Percentiles rank a stretch among this genome's conserved stretches.
phyloP scores from a whole-genome alignment of 2,113 vertebrate genomes.

The Rhinolophus sinicus region DNA sequence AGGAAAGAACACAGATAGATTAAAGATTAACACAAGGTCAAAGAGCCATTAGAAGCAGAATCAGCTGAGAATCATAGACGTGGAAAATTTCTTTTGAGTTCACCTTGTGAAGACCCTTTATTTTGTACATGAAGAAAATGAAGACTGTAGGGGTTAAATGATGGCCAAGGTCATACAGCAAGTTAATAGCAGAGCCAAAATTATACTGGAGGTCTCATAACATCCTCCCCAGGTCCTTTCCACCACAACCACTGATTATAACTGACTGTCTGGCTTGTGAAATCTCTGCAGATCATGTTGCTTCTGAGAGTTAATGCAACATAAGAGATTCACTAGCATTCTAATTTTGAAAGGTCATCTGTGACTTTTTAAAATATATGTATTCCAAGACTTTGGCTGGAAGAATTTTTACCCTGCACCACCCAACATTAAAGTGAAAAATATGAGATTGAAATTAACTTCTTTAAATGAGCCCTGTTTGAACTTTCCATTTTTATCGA shows the following conservation, averaged over 20 bases:
- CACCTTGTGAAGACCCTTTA: neutral
- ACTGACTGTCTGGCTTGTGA: slow-evolving; percentile 20
- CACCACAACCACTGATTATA: slow-evolving; percentile 31
- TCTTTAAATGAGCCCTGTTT: slow-evolving; percentile 26
- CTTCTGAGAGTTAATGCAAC: slow-evolving; percentile 39
- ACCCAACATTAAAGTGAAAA: slow-evolving; percentile 24
- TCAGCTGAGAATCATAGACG: neutral
- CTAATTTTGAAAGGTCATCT: slow-evolving; percentile 33
- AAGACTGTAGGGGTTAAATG: slow-evolving; percentile 36
- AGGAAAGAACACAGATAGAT: slow-evolving; percentile 10
- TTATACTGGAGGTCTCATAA: slow-evolving; percentile 49
- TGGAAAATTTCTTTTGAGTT: slow-evolving; percentile 34
- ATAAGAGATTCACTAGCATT: neutral
- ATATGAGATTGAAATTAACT: neutral
- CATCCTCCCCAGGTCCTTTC: neutral
- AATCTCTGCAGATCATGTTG: neutral
- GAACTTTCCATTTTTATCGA: slow-evolving; percentile 6
- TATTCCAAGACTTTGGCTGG: neutral
- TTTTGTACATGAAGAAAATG: slow-evolving; percentile 37
- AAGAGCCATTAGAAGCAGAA: slow-evolving; percentile 8
- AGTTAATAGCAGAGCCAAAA: slow-evolving; percentile 44
- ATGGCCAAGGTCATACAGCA: slow-evolving; percentile 57
- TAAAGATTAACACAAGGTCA: slow-evolving; percentile 49
- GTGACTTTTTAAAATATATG: neutral
- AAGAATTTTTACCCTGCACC: neutral